phyloP scores from a whole-genome alignment of 1,140 invertebrate genomes.

The Liolophura sinensis region DNA sequence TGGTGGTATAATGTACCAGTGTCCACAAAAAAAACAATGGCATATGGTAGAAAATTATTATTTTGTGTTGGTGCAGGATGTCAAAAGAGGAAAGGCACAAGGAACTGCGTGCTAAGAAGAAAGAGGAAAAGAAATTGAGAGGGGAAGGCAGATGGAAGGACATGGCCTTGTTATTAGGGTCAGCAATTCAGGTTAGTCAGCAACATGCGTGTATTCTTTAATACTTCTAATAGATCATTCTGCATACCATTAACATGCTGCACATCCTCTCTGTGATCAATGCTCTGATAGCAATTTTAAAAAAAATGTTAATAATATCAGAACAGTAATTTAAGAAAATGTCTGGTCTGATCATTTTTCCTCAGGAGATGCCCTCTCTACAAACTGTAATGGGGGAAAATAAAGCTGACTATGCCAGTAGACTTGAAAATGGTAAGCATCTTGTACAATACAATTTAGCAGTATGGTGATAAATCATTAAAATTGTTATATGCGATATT shows the following conservation, averaged over 20 bases:
- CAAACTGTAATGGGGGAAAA: conserved; percentile 41
- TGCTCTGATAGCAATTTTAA: no score
- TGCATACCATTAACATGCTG: background rate
- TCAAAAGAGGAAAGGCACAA: conserved; percentile 34
- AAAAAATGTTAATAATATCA: no score
- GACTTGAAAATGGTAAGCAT: conserved; percentile 19
- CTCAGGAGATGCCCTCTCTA: conserved; percentile 36
- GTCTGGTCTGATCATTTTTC: background rate
- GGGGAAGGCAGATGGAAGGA: conserved; percentile 41
- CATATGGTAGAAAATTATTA: background rate
- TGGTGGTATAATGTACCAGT: no score
- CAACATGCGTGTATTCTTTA: no score
- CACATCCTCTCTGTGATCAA: no score
- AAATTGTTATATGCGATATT: no score
- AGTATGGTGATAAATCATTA: no score
- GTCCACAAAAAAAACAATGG: background rate
- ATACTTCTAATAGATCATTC: no score
- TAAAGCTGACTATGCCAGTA: conserved; percentile 32
- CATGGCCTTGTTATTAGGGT: conserved; percentile 34
- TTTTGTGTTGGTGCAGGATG: conserved; percentile 20
- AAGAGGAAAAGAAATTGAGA: conserved; percentile 43
- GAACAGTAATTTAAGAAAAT: no score
- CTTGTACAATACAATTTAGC: background rate
- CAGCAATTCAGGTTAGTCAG: conserved; percentile 23
- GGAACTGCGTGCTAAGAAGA: conserved; percentile 29